Percentiles rank a stretch among this genome's conserved stretches.
These are phyloP conservation scores for Neotoma lepida DNA, from an alignment of 2,113 vertebrate species.

Conservation along the genomic window DNA sequence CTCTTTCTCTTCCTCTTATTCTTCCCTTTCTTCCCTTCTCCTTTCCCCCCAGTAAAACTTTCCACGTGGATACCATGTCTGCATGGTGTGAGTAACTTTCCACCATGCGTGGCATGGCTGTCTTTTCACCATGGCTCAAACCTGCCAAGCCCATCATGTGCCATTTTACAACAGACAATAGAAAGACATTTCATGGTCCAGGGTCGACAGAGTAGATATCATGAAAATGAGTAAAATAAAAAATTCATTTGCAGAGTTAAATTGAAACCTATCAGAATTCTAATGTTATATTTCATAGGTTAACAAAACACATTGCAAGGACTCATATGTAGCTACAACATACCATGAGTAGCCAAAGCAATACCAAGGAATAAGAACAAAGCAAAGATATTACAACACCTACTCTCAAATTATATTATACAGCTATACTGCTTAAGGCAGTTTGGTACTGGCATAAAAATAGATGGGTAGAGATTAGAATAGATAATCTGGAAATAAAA, in stretches of 20 bases:
- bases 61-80: no score
- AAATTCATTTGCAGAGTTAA: not conserved
- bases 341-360: not conserved
- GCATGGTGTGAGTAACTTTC: no score
- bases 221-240: not conserved
- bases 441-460: not conserved
- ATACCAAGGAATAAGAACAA: not conserved
- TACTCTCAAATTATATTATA: not conserved
- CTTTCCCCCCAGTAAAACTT: no score
- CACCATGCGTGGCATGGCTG: no score
- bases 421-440: not conserved
- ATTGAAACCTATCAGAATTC: not conserved
- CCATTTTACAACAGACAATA: not conserved
- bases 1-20: no score
- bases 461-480: not conserved
- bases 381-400: not conserved
- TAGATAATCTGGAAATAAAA: not conserved
- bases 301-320: not conserved
- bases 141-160: no score
- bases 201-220: not conserved
- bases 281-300: not conserved
- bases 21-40: no score
- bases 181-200: not conserved
- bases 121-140: no score
- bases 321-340: not conserved